phyloP scores from a whole-genome alignment of 2,888 invertebrate genomes.

The Cantharis lateralis region DNA sequence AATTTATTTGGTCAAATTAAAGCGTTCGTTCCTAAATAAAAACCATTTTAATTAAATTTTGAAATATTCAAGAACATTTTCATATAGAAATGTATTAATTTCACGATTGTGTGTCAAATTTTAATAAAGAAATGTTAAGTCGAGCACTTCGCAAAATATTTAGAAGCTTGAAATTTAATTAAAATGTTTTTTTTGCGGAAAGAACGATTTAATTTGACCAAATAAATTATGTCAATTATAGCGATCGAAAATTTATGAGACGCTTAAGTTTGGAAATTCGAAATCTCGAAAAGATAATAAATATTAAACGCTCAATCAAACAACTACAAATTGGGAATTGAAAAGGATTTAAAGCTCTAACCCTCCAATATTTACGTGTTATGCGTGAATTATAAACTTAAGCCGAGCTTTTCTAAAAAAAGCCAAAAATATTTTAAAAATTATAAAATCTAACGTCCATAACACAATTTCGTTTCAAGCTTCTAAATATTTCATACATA shows the following conservation, averaged over 20 bases:
- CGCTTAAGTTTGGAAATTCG: not conserved
- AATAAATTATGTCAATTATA: not conserved
- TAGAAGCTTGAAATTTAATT: not conserved
- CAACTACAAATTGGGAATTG: slow-evolving; percentile 4
- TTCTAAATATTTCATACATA: not conserved
- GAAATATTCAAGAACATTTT: not conserved
- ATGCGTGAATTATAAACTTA: not conserved
- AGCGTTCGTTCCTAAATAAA: not conserved
- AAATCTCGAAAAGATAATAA: slow-evolving; percentile 1
- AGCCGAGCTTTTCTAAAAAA: not conserved
- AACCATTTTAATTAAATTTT: not conserved
- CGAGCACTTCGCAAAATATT: not conserved
- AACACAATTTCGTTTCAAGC: not conserved
- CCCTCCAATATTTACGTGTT: not conserved
- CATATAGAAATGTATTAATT: not conserved
- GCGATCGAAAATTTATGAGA: not conserved
- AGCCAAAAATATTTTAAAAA: not conserved
- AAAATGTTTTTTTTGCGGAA: not conserved
- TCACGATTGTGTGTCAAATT: not conserved
- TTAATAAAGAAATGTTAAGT: not conserved
- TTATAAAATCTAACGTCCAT: not conserved
- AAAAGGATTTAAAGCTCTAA: not conserved
- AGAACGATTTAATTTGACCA: not conserved
- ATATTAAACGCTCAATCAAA: slow-evolving; percentile 1
- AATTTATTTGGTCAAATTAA: not conserved